Conservation (phyloP, 2,888 invertebrate species). For the Palloptera scutellata region DNA sequence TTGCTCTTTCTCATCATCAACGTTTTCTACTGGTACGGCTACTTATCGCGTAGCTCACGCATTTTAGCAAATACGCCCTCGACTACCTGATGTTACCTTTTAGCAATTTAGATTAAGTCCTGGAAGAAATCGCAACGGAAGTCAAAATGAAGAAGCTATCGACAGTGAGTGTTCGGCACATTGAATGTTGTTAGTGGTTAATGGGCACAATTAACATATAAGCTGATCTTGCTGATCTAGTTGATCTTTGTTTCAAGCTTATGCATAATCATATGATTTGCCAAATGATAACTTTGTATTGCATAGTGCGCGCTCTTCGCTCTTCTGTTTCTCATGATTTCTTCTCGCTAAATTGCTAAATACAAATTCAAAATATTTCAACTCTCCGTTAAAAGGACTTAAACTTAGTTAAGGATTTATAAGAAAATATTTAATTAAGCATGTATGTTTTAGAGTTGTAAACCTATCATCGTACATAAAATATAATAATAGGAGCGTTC, state of each 20-base stretch:
- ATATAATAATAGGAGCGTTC: too few relatives aligned
- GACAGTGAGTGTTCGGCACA: too few relatives aligned
- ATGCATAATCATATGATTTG: neutral
- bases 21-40: conserved; percentile 81
- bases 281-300: neutral
- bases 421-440: neutral
- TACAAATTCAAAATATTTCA: conserved; percentile 7
- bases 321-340: conserved; percentile 44
- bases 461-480: too few relatives aligned
- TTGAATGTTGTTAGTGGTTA: neutral
- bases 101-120: conserved; percentile 63
- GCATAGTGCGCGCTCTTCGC: conserved; percentile 6
- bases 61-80: conserved; percentile 54
- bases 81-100: conserved; percentile 63
- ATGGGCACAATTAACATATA: conserved; percentile 29
- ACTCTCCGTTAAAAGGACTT: conserved; percentile 15
- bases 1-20: conserved; percentile 78
- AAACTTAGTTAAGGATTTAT: neutral
- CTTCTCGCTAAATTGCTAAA: conserved; percentile 61
- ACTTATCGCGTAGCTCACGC: conserved; percentile 70
- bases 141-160: too few relatives aligned
- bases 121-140: conserved; percentile 49
- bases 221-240: too few relatives aligned
- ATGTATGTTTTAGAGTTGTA: neutral
- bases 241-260: neutral